A percentile compares a stretch with the other conserved stretches of the same genome.
Conservation (phyloP, 2,113 vertebrate species). For the Petroica traversi region DNA sequence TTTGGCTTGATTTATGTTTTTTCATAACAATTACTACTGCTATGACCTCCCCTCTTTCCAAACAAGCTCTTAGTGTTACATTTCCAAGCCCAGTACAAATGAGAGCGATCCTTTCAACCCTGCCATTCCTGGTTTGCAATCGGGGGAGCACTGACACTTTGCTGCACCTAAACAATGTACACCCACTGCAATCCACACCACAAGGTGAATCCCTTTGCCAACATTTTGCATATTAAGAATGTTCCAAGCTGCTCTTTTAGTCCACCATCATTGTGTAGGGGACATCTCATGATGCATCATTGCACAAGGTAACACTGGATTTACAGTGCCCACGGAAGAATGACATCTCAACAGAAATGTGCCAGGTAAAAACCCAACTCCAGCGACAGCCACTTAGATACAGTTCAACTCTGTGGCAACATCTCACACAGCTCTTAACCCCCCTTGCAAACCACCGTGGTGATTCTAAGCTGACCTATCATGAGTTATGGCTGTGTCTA, state of each 20-base stretch:
- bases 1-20: neutral
- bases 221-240: neutral
- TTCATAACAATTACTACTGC: neutral
- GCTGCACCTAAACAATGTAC: neutral
- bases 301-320: neutral
- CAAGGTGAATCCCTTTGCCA: neutral
- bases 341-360: neutral
- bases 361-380: neutral
- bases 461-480: neutral
- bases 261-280: neutral
- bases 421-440: neutral
- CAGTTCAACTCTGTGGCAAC: neutral
- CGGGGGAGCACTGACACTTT: accelerated
- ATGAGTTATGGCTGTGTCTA: neutral
- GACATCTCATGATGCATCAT: neutral
- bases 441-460: neutral
- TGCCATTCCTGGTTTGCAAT: neutral
- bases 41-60: neutral
- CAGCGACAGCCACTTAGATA: neutral
- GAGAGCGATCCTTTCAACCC: neutral
- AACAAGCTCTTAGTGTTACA: neutral
- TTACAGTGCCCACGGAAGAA: neutral
- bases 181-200: neutral
- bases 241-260: neutral
- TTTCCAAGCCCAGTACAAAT: neutral